These are phyloP conservation scores for Pheosia gnoma DNA, from an alignment of 2,888 invertebrate genomes.

Conservation along the genomic window DNA sequence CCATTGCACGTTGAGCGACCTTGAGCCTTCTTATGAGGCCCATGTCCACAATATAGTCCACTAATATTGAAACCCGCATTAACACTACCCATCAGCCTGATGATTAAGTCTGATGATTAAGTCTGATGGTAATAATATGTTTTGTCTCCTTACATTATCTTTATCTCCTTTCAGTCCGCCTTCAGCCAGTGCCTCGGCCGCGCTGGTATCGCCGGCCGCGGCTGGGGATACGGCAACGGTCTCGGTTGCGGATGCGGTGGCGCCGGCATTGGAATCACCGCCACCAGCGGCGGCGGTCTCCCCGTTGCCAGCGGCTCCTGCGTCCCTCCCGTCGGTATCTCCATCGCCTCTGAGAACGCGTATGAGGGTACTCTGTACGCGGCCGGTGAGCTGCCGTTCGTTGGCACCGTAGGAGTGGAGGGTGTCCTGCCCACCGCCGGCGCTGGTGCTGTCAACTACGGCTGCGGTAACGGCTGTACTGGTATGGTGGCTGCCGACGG, in stretches of 20 bases:
- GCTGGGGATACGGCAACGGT: background rate
- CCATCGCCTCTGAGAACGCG: constrained; percentile 5
- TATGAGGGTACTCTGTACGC: constrained; percentile 16
- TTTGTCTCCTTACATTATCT: background rate
- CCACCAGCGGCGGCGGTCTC: constrained; percentile 21
- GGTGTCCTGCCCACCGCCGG: constrained; percentile 23
- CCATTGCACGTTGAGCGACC: too few species aligned
- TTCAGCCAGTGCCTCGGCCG: constrained; percentile 18
- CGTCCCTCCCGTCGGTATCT: background rate
- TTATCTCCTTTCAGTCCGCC: constrained; percentile 10
- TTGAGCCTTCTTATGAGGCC: too few species aligned
- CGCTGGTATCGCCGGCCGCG: background rate
- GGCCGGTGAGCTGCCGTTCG: constrained; percentile 27
- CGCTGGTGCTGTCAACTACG: constrained; percentile 23
- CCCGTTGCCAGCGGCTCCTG: constrained; percentile 22
- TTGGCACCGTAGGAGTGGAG: constrained; percentile 28
- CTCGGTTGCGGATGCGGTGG: constrained; percentile 10
- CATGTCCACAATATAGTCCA: too few species aligned
- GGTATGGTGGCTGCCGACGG: constrained; percentile 11
- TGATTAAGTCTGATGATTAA: too few species aligned
- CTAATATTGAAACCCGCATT: too few species aligned
- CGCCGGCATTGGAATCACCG: constrained; percentile 6
- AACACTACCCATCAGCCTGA: too few species aligned
- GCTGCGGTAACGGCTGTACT: constrained; percentile 21
- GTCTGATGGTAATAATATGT: too few species aligned